These are phyloP conservation scores for Chondrosia reniformis DNA, from an alignment of 37 sponge, comb jelly and placozoan genomes.

Conservation along the genomic window DNA sequence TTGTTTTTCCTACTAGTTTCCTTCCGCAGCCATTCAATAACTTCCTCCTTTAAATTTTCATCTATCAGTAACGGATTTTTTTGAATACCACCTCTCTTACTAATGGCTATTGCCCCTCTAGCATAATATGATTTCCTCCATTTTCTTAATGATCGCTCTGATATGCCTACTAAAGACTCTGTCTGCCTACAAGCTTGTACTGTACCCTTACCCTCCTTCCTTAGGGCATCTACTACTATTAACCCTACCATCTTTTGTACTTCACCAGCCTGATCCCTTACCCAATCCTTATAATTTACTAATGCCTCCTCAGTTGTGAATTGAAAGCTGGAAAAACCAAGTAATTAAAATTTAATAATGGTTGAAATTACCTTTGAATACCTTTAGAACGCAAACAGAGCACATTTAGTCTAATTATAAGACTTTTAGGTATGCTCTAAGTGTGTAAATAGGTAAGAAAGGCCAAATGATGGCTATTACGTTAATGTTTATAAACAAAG, in stretches of 20 bases:
- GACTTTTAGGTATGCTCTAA: too few species aligned
- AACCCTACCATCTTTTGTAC: not conserved
- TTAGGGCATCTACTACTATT: not conserved
- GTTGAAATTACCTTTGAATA: too few species aligned
- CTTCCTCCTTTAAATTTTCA: not conserved
- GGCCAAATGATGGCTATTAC: too few species aligned
- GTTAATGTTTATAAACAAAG: too few species aligned
- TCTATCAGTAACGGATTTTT: too few species aligned
- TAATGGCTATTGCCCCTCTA: not conserved
- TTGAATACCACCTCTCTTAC: not conserved
- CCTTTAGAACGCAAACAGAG: too few species aligned
- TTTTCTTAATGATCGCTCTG: constrained; percentile 1
- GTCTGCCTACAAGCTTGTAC: not conserved
- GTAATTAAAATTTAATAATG: too few species aligned
- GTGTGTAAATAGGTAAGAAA: too few species aligned
- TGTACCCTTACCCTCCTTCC: not conserved
- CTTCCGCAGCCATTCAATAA: not conserved
- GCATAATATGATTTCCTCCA: not conserved
- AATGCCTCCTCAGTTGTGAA: not conserved
- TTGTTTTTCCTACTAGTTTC: not conserved
- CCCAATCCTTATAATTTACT: not conserved
- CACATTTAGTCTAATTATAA: too few species aligned
- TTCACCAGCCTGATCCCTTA: not conserved
- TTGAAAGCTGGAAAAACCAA: not conserved
- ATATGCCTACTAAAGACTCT: not conserved